Evolutionary conservation across 2,113 vertebrate genomes (phyloP).

Genomic region (Nymphicus hollandicus): DNA sequence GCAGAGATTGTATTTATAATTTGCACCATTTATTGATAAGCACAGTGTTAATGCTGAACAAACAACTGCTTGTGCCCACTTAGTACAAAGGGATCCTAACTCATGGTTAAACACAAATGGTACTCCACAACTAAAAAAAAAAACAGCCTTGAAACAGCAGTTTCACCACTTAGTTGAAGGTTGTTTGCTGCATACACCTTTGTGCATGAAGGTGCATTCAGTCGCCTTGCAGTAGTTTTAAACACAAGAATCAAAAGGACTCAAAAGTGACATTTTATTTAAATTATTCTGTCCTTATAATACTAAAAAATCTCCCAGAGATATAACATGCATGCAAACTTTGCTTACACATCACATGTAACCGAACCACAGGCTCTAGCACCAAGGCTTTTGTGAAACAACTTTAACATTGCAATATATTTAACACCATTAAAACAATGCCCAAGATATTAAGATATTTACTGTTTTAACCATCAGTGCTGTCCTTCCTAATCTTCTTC

Average conservation of each 20-base stretch:
- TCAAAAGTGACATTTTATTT: not conserved
- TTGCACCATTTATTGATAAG: not conserved
- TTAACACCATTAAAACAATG: not conserved
- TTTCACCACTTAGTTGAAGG: not conserved
- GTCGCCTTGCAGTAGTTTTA: not conserved
- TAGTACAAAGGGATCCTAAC: not conserved
- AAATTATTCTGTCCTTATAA: not conserved
- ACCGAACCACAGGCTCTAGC: not conserved
- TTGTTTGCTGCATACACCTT: rapidly evolving
- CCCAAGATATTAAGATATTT: not conserved
- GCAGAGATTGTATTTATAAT: not conserved
- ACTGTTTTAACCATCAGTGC: not conserved
- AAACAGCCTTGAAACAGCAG: not conserved
- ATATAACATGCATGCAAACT: not conserved
- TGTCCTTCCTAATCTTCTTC: not conserved
- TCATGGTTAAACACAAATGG: not conserved
- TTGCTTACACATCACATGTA: not conserved
- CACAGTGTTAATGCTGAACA: not conserved
- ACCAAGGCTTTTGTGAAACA: not conserved
- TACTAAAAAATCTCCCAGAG: not conserved
- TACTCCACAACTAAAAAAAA: not conserved
- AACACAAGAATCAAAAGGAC: not conserved
- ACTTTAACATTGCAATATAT: not conserved
- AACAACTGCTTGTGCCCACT: not conserved
- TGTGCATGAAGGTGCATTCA: not conserved